Evolutionary conservation across 2,797 vertebrate species (phyloP).

Genomic region (Falco naumanni): DNA sequence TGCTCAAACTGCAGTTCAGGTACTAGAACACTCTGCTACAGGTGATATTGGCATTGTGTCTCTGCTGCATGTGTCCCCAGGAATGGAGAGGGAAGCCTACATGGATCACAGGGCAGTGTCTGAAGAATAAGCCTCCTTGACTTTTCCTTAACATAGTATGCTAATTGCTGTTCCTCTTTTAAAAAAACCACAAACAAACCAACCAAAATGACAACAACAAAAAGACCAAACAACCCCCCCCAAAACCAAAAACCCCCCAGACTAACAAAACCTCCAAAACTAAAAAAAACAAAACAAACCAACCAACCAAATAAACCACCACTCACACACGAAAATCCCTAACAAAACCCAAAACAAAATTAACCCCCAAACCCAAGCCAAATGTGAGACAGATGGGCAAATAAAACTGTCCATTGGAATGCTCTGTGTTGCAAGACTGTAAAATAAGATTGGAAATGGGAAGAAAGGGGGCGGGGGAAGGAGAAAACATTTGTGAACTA

Average conservation of each 20-base stretch:
- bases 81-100: neutral
- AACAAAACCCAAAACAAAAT: neutral
- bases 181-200: neutral
- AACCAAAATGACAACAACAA: neutral
- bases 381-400: neutral
- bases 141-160: neutral
- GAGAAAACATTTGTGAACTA: neutral
- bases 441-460: neutral
- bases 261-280: neutral
- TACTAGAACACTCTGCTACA: neutral
- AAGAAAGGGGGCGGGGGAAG: accelerated
- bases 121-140: neutral
- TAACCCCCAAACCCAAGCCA: neutral
- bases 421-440: neutral
- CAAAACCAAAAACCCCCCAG: too few relatives aligned
- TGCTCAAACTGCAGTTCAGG: neutral
- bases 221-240: too few relatives aligned
- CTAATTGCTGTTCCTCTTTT: neutral
- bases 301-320: neutral
- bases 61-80: neutral
- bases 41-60: neutral
- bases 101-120: neutral
- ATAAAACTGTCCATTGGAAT: neutral
- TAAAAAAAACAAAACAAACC: neutral
- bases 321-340: too few relatives aligned